Percentiles rank a stretch among this genome's conserved stretches.
Conservation (phyloP, 2,113 vertebrate genomes). For the Corythornis madagascariensis region DNA sequence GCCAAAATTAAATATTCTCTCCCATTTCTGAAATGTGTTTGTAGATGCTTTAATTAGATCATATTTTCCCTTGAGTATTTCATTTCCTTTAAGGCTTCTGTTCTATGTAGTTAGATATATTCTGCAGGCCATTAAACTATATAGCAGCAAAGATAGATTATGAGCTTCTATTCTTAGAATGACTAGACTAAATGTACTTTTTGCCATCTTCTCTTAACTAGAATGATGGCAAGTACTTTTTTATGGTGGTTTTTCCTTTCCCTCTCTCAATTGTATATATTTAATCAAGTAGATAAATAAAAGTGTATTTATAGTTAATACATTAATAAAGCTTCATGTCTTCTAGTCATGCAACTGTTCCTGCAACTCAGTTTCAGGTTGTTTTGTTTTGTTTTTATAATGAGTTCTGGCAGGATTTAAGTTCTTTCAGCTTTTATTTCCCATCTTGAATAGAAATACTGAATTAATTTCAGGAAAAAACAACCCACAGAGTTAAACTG, state of each 20-base stretch:
- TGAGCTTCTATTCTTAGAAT: conserved; percentile 24
- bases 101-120: neutral
- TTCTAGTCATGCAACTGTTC: neutral
- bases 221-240: neutral
- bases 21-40: conserved; percentile 42
- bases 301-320: neutral
- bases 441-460: neutral
- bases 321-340: neutral
- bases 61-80: conserved; percentile 33
- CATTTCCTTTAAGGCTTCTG: conserved; percentile 29
- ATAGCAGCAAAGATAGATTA: neutral
- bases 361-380: neutral
- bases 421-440: neutral
- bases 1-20: conserved; percentile 24
- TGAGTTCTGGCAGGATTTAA: neutral
- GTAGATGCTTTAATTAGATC: conserved; percentile 47
- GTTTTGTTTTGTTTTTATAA: neutral
- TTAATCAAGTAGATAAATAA: neutral
- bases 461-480: neutral
- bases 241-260: neutral
- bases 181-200: neutral
- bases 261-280: neutral
- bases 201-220: neutral
- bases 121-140: conserved; percentile 42
- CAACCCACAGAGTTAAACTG: neutral